phyloP scores from a whole-genome alignment of 2,888 invertebrate species.

The Agrilus biguttatus region DNA sequence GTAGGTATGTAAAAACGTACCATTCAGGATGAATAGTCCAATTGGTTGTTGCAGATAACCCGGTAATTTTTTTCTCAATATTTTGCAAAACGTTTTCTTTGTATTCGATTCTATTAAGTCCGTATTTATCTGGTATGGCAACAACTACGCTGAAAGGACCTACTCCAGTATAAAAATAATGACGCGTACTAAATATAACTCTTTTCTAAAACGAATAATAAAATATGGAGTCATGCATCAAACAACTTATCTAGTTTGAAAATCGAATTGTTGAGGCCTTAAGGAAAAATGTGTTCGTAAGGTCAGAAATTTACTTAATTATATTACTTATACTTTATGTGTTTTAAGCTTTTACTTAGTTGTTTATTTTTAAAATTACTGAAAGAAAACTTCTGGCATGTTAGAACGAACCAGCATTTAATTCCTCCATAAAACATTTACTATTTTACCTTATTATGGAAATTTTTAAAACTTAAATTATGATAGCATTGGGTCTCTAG shows the following conservation, averaged over 20 bases:
- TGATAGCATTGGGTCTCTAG: too few species aligned
- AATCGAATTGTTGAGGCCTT: neutral
- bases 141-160: conserved; percentile 79
- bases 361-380: too few species aligned
- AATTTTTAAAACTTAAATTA: too few species aligned
- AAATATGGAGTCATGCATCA: neutral
- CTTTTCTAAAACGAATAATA: conserved; percentile 50
- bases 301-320: too few species aligned
- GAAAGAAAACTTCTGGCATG: too few species aligned
- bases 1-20: conserved; percentile 29
- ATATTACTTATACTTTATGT: too few species aligned
- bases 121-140: conserved; percentile 67
- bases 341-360: too few species aligned
- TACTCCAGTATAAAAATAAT: conserved; percentile 71
- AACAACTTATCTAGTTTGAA: neutral
- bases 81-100: conserved; percentile 32
- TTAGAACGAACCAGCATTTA: too few species aligned
- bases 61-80: conserved; percentile 47
- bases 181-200: conserved; percentile 59
- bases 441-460: too few species aligned
- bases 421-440: too few species aligned
- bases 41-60: conserved; percentile 33
- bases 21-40: conserved; percentile 83
- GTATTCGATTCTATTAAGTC: conserved; percentile 53
- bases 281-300: too few species aligned